phyloP scores from a whole-genome alignment of 2,797 vertebrate species.

The Sus cebifrons region DNA sequence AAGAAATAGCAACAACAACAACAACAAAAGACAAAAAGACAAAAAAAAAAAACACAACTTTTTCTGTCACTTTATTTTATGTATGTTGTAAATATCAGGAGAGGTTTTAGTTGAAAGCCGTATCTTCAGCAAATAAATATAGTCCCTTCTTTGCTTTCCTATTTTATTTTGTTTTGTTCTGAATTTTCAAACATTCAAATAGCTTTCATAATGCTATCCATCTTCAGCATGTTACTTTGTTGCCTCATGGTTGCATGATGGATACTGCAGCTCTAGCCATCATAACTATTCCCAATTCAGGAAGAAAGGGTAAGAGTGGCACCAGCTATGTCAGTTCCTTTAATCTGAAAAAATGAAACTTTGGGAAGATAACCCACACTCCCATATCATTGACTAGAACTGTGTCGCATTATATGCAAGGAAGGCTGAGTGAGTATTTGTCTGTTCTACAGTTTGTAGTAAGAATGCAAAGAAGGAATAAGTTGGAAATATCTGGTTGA shows the following conservation, averaged over 20 bases:
- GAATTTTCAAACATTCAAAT: too few species aligned
- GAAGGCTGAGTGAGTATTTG: background rate
- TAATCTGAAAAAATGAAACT: background rate
- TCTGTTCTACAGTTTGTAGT: too few species aligned
- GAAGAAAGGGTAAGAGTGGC: background rate
- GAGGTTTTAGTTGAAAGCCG: background rate
- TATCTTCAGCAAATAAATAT: background rate
- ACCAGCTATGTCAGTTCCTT: background rate
- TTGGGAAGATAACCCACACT: background rate
- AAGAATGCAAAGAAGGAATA: background rate
- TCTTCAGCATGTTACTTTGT: background rate
- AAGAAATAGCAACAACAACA: too few species aligned
- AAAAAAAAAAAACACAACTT: background rate
- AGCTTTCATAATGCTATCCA: background rate
- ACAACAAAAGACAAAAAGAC: too few species aligned
- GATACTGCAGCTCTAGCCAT: background rate
- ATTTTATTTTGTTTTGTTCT: background rate
- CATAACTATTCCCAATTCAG: background rate
- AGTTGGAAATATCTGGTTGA: background rate
- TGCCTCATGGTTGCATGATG: background rate
- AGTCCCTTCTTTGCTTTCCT: background rate
- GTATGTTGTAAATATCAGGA: background rate
- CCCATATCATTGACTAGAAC: background rate
- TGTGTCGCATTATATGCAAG: background rate
- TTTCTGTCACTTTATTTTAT: background rate